Percentiles rank a stretch among this genome's conserved stretches.
These are phyloP conservation scores for Antedon bifida DNA, from an alignment of 35 echinoderm and acorn worm genomes.

Conservation along the genomic window DNA sequence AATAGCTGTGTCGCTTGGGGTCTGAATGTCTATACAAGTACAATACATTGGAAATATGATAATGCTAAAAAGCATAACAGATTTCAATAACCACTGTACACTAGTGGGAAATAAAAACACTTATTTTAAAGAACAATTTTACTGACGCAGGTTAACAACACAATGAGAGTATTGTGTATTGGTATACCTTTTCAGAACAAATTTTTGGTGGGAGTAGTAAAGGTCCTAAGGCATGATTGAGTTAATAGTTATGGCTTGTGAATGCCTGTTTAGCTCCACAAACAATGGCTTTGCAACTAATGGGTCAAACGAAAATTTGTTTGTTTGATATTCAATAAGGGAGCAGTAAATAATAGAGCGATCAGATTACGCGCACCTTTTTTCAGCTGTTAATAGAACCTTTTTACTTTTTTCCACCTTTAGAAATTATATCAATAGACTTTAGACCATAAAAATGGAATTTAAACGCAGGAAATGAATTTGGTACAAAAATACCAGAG, in stretches of 20 bases:
- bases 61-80: background rate
- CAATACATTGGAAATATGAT: background rate
- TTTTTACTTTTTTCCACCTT: background rate
- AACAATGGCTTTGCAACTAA: background rate
- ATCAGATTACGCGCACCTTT: background rate
- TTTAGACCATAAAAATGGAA: background rate
- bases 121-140: background rate
- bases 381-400: background rate
- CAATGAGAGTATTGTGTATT: background rate
- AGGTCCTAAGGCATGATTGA: background rate
- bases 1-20: background rate
- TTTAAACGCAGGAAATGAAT: background rate
- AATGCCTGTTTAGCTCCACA: background rate
- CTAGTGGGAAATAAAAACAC: background rate
- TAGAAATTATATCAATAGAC: background rate
- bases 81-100: background rate
- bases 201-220: background rate
- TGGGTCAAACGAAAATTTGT: background rate
- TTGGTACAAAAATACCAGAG: background rate
- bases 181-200: background rate
- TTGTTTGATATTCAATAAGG: background rate
- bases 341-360: background rate
- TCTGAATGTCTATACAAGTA: background rate
- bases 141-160: background rate
- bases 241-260: background rate